Conservation (phyloP, 1,140 invertebrate species). For the Vollenhovia emeryi region DNA sequence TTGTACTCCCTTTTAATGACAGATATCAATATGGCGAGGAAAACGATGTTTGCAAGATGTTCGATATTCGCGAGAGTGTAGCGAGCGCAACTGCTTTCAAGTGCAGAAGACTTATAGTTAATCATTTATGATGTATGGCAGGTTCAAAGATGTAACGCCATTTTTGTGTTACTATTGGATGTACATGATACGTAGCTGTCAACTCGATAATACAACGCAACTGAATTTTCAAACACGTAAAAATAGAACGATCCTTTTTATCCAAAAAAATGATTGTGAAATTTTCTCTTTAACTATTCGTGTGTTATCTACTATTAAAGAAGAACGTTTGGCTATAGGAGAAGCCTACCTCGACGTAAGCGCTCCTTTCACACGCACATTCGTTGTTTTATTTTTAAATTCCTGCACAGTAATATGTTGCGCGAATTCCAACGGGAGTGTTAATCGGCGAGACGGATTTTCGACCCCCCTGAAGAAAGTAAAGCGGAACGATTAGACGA, state of each 20-base stretch:
- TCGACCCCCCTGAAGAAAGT: background rate
- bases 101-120: background rate
- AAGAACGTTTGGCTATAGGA: background rate
- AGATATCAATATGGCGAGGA: constrained; percentile 8
- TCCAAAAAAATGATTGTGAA: background rate
- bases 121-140: background rate
- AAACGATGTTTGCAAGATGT: constrained; percentile 28
- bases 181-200: background rate
- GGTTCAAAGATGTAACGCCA: background rate
- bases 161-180: background rate
- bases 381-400: constrained; percentile 15
- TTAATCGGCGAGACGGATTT: background rate
- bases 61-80: constrained; percentile 4
- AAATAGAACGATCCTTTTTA: background rate
- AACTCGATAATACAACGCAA: background rate
- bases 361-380: background rate
- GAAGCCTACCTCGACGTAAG: background rate
- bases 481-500: constrained; percentile 18
- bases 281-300: background rate
- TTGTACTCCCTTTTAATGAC: constrained; percentile 17
- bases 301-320: background rate
- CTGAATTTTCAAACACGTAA: background rate
- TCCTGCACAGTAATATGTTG: background rate
- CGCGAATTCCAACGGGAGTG: background rate
- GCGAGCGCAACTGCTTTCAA: background rate